phyloP scores from a whole-genome alignment of 2,797 vertebrate species.

The Aldrovandia affinis region DNA sequence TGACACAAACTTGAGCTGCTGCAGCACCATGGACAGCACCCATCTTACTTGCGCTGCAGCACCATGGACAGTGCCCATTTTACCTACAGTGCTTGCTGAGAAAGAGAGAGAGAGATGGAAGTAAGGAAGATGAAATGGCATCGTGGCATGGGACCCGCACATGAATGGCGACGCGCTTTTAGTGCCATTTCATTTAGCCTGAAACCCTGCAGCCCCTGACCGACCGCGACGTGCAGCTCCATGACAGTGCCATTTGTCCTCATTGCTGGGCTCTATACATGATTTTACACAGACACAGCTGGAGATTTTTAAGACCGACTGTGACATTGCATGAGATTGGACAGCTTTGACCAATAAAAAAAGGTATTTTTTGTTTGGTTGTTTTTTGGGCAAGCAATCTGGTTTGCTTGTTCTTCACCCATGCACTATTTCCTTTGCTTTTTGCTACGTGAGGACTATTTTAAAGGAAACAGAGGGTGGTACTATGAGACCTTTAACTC shows the following conservation, averaged over 20 bases:
- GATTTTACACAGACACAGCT: neutral
- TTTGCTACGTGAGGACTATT: no score
- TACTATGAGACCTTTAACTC: no score
- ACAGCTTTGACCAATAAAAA: neutral
- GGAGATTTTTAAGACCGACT: neutral
- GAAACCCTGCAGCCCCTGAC: neutral
- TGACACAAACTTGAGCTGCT: neutral
- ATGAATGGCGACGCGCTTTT: neutral
- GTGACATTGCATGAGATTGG: neutral
- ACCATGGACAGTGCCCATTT: neutral
- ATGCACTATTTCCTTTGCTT: neutral
- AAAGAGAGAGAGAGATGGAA: neutral
- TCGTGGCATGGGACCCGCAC: neutral
- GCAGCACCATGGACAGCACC: neutral
- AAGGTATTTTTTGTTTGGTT: neutral
- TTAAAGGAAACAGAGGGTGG: no score
- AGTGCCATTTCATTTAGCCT: neutral
- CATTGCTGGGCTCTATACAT: slow-evolving; percentile 7
- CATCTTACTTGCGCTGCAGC: neutral
- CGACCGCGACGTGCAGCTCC: neutral
- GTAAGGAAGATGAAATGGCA: neutral
- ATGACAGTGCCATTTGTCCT: slow-evolving; percentile 17
- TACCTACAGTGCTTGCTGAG: neutral
- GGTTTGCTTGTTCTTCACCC: no score
- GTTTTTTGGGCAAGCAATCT: no score